Conservation (phyloP, 2,888 invertebrate species). For the Himalopsyche japonica region DNA sequence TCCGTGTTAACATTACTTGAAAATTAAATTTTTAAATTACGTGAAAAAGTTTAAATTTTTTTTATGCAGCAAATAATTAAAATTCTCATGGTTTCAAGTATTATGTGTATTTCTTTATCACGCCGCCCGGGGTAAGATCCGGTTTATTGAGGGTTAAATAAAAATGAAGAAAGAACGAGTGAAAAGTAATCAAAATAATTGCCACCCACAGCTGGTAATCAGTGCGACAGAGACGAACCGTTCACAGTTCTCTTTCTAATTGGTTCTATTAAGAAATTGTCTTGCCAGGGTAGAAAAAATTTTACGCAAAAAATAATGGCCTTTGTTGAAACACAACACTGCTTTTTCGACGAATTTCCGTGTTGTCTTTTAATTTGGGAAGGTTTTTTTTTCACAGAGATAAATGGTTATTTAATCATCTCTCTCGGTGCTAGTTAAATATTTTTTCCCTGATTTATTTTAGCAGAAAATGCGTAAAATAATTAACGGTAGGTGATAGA, state of each 20-base stretch:
- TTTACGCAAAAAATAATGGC: conserved; percentile 4
- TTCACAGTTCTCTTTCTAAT: conserved; percentile 26
- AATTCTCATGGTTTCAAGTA: background rate
- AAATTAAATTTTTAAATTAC: too few relatives aligned
- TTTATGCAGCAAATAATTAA: too few relatives aligned
- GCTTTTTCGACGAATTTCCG: conserved; percentile 9
- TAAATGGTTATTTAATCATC: background rate
- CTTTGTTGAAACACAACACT: background rate
- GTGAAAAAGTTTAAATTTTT: too few relatives aligned
- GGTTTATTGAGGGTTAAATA: conserved; percentile 24
- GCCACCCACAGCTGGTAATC: conserved; percentile 34
- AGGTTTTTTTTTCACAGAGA: background rate
- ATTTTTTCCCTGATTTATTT: background rate
- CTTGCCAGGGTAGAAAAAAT: conserved; percentile 9
- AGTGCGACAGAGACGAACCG: conserved; percentile 27
- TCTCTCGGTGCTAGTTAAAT: background rate
- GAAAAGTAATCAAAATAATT: conserved; percentile 39
- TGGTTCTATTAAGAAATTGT: conserved; percentile 35
- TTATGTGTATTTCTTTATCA: background rate
- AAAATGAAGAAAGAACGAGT: conserved; percentile 33
- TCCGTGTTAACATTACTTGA: too few relatives aligned
- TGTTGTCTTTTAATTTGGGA: conserved; percentile 25
- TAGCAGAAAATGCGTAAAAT: background rate
- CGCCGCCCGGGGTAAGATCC: background rate
- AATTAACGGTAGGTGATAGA: background rate